Evolutionary conservation across 1,140 invertebrate species (phyloP).

Genomic region (Myzus persicae): DNA sequence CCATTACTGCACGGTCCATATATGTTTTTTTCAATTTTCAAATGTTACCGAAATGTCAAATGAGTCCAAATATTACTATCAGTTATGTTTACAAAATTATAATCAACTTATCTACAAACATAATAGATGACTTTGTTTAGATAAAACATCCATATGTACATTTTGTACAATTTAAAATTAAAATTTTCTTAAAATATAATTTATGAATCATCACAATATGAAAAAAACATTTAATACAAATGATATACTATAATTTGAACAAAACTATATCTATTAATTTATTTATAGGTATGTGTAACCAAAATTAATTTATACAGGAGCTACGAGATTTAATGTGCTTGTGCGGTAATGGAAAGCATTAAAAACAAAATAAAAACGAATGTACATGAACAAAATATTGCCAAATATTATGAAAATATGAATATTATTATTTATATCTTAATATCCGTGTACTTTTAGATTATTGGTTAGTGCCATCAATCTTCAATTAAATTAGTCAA

Average conservation of each 20-base stretch:
- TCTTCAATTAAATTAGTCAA: slow-evolving; percentile 6
- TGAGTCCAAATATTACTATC: background rate
- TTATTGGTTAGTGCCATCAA: background rate
- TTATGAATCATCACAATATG: no score
- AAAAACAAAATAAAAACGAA: background rate
- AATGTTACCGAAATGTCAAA: background rate
- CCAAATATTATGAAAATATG: background rate
- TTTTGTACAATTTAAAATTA: background rate
- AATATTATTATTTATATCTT: background rate
- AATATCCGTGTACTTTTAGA: background rate
- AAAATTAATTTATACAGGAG: background rate
- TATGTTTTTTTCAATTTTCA: background rate
- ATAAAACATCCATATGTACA: no score
- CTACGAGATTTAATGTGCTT: background rate
- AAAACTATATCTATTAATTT: no score
- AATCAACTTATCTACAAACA: no score
- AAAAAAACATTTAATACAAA: no score
- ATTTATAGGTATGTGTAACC: background rate
- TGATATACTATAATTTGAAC: no score
- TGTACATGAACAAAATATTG: background rate
- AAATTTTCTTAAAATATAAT: background rate
- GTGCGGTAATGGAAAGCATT: background rate
- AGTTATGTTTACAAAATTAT: no score
- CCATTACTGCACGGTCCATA: background rate
- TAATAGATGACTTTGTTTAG: no score